Evolutionary conservation across 2,797 vertebrate genomes (phyloP), one percentile per base, ranked within the genome.

Genomic region (Lemur catta): DNA sequence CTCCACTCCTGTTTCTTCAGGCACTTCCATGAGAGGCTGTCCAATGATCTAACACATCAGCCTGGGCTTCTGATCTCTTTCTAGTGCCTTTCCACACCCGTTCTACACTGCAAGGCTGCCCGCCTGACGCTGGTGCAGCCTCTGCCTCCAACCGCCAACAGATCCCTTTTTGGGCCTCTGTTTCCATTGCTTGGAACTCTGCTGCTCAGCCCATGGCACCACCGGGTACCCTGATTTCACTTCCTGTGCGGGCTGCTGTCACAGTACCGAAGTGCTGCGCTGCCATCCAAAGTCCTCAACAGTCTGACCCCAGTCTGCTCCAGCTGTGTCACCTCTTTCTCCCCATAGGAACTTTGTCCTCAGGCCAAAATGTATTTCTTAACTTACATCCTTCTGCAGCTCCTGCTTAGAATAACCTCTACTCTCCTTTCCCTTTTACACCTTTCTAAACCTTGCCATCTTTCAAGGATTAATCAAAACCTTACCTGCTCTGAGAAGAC

Each of bases 71-170:
- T 35, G 17, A 78, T 43, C 22, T 4, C 15, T 87, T 74, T 33
- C 15, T 30, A 3, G 52, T 55, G 15, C 28, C 7, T 2, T 38
- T 35, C 59, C 6, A 7, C 28, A 4, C 52, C 35, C 7, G 24
- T n/a, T 28, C 2, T 61, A 7, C 38, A 4, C 46, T 2, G 33
- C 81, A 74, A 18, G 81, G 52, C 4, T 41, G 48, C 15, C 18
- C 26, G n/a, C 2, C 24, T 75, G 24, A 14, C 0, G 2, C 30
- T 4, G 4, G 6, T 7, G 11, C 33, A 74, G 6, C 38, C 22
- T 65, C 84, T 76, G 12, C 12, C 24, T 17, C 26, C 69, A 20
- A 9, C 9, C 35, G n/a, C 75, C 86, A 30, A 6, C 46, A 13
- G 30, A 24, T 69, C 14, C 13, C 9, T 76, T 93, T 52, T 65